Evolutionary conservation across 2,113 vertebrate species (phyloP), one percentile per base, ranked within the genome.

Genomic region (Lethenteron reissneri): DNA sequence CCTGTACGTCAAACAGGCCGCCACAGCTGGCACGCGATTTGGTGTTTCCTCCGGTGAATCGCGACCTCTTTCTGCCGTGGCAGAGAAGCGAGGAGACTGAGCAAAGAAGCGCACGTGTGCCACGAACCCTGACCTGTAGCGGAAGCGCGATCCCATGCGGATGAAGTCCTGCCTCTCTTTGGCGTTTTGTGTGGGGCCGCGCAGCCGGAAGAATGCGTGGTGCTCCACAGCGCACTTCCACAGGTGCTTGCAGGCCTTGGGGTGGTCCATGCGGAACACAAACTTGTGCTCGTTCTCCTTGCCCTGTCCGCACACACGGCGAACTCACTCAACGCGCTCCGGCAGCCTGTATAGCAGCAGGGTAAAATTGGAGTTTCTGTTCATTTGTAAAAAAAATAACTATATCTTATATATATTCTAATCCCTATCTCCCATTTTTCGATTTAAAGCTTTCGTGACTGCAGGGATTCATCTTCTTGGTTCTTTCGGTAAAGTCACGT

Each of bases 281-380:
- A 99, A 99, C 2, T 92, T 97, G 78, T 99, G 94, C 72, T 99
- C 92, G 81, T 97, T 91, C 76, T 99, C 94, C 78, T 97, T 97
- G 56, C 90, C 94, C 94, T 99, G 74, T 72, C 80, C 79, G 73
- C 71, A 76, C 69, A 74, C 1, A 77, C 76, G 74, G 71, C 3
- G 71, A 73, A 57, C 75, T 75, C 41, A 73, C 71, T 60, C 60
- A 75, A 71, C 70, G 64, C 62, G 56, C 71, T 71, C 71, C 2
- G 75, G 73, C 82, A 81, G 78, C 80, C 82, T 81, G 73, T 72
- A 77, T 80, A 83, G 79, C 82, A 78, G 75, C 12, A 58, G 77
- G 77, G 75, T 75, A 25, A 74, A 79, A 74, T 70, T 75, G 75
- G 75, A 75, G 75, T 75, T 41, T 41, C 41, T 41, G 41, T 41